Conservation (phyloP, 2,113 vertebrate genomes). For the Lamprologus speciosus region DNA sequence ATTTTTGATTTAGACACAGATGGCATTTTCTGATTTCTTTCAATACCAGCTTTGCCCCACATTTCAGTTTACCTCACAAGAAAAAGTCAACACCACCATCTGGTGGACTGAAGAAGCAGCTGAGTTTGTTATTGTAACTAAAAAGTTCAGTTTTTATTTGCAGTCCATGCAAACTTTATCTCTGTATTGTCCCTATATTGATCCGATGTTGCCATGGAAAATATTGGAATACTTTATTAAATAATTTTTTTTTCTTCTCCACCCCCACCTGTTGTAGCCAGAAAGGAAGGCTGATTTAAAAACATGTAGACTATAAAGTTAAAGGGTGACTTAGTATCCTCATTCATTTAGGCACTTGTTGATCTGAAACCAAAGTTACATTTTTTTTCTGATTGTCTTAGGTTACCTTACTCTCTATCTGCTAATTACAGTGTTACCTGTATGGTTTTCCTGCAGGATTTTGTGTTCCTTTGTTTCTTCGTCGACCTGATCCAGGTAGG, state of each 20-base stretch:
- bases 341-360: background rate
- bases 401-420: background rate
- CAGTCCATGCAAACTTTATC: background rate
- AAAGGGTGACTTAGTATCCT: background rate
- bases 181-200: background rate
- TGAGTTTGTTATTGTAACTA: background rate
- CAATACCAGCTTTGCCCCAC: background rate
- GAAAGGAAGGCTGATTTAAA: background rate
- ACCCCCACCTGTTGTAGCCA: background rate
- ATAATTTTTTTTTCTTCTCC: background rate
- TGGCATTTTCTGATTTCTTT: background rate
- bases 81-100: background rate
- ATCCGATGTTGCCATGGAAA: background rate
- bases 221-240: background rate
- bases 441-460: conserved; percentile 42
- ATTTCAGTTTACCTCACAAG: background rate
- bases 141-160: background rate
- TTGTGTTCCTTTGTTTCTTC: conserved; percentile 13
- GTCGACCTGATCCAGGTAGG: conserved; percentile 11
- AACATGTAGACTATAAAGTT: background rate
- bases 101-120: background rate
- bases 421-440: background rate
- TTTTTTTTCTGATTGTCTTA: background rate
- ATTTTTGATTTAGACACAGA: background rate
- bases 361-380: background rate